A percentile compares a stretch with the other conserved stretches of the same genome.
These are phyloP conservation scores for Nautilus pompilius DNA, from an alignment of 1,140 invertebrate genomes.

Conservation along the genomic window DNA sequence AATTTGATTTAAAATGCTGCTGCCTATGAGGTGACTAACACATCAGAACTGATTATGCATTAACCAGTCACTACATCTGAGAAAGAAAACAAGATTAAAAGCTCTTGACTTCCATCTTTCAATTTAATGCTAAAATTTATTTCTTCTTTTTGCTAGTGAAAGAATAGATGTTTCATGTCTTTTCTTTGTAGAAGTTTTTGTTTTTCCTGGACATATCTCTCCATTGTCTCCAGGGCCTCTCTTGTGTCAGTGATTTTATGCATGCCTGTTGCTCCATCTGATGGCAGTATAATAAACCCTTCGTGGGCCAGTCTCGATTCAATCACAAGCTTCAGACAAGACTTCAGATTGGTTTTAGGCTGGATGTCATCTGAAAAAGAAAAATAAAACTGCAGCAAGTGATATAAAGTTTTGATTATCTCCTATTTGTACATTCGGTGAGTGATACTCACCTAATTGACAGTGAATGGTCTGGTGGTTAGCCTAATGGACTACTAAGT, in stretches of 20 bases:
- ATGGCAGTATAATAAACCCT: constrained; percentile 23
- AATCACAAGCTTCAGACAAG: constrained; percentile 30
- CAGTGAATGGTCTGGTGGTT: background rate
- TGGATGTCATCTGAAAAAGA: constrained; percentile 19
- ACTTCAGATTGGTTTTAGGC: constrained; percentile 25
- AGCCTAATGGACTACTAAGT: background rate
- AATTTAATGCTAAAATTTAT: too few species aligned
- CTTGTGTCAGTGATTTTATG: constrained; percentile 24
- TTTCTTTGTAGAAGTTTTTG: too few species aligned
- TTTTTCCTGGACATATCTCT: constrained; percentile 23
- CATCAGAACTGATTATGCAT: too few species aligned
- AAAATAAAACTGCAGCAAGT: background rate
- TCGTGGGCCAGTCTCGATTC: constrained; percentile 26
- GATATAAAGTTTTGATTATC: background rate
- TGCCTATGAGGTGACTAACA: too few species aligned
- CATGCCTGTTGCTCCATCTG: constrained; percentile 19
- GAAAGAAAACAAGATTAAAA: too few species aligned
- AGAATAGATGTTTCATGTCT: too few species aligned
- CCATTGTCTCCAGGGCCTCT: constrained; percentile 23
- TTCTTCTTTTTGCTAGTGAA: too few species aligned
- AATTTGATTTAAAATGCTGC: too few species aligned
- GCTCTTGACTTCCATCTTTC: too few species aligned
- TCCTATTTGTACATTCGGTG: background rate
- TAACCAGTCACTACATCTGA: too few species aligned
- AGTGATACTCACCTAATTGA: background rate